These are phyloP conservation scores for Adela reaumurella DNA, from an alignment of 2,888 invertebrate species.

Conservation along the genomic window DNA sequence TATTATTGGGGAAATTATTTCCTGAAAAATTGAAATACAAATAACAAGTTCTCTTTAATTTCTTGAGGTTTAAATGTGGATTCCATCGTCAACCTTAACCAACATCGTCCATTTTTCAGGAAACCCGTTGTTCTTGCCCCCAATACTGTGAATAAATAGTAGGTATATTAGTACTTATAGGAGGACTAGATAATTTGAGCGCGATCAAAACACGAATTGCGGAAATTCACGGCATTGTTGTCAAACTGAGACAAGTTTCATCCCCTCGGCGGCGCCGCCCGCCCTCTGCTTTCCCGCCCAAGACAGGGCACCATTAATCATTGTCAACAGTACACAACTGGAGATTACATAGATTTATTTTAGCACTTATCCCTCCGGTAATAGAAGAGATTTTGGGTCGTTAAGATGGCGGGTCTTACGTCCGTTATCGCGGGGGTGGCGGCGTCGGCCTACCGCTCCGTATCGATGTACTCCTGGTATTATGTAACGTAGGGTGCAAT, in stretches of 20 bases:
- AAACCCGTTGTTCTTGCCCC: no score
- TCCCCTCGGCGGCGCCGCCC: slow-evolving; percentile 27
- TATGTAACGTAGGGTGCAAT: slow-evolving; percentile 50
- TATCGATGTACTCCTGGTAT: slow-evolving; percentile 47
- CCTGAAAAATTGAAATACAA: no score
- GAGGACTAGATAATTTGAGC: background rate
- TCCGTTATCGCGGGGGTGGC: background rate
- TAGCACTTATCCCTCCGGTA: background rate
- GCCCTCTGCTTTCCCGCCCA: slow-evolving; percentile 16
- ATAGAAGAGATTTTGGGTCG: background rate
- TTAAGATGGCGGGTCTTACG: background rate
- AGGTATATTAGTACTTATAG: no score
- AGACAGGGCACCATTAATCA: slow-evolving; percentile 37
- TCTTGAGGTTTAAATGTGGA: no score
- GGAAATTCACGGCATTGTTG: background rate
- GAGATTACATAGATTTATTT: background rate
- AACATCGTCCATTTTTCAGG: no score
- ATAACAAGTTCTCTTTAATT: no score
- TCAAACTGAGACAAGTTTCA: slow-evolving; percentile 22
- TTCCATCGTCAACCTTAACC: no score
- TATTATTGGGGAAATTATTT: no score
- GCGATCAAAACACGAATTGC: background rate
- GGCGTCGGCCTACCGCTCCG: slow-evolving; percentile 31
- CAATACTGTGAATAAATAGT: no score
- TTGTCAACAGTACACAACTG: slow-evolving; percentile 13